phyloP scores from a whole-genome alignment of 2,113 vertebrate genomes.

The Symphodus melops region DNA sequence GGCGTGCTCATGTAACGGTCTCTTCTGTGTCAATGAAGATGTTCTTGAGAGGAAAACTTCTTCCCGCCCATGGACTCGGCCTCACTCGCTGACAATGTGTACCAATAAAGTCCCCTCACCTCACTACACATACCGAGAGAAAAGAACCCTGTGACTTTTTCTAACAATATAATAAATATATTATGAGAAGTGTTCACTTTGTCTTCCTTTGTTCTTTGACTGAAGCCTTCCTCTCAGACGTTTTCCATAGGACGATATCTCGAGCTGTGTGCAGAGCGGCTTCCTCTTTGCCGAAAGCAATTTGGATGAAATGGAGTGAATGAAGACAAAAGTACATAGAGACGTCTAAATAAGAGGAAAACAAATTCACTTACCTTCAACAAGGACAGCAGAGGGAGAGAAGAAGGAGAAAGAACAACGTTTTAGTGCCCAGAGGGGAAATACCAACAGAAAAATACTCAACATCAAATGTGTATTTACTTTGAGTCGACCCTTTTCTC shows the following conservation, averaged over 20 bases:
- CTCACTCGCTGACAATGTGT: too few relatives aligned
- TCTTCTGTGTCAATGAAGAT: too few relatives aligned
- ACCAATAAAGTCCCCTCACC: too few relatives aligned
- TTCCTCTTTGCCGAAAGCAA: conserved; percentile 31
- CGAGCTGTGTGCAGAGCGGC: background rate
- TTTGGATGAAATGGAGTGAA: conserved; percentile 47
- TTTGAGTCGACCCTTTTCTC: conserved; percentile 13
- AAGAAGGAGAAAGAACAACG: conserved; percentile 23
- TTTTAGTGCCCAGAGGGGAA: conserved; percentile 18
- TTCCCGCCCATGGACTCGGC: too few relatives aligned
- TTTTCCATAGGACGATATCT: background rate
- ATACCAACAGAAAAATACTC: conserved; percentile 8
- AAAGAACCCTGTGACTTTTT: too few relatives aligned
- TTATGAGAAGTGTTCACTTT: background rate
- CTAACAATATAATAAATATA: background rate
- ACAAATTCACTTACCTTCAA: conserved; percentile 67
- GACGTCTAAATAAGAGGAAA: conserved; percentile 25
- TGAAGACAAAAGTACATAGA: conserved; percentile 9
- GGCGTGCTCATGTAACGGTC: too few relatives aligned
- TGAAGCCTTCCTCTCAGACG: background rate
- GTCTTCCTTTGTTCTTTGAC: background rate
- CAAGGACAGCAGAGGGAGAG: conserved; percentile 27
- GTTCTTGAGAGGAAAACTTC: too few relatives aligned
- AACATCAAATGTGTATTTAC: conserved; percentile 20
- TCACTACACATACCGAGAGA: too few relatives aligned